Base-by-base conservation (phyloP, 2,797 vertebrate species). In the Balearica regulorum region DNA sequence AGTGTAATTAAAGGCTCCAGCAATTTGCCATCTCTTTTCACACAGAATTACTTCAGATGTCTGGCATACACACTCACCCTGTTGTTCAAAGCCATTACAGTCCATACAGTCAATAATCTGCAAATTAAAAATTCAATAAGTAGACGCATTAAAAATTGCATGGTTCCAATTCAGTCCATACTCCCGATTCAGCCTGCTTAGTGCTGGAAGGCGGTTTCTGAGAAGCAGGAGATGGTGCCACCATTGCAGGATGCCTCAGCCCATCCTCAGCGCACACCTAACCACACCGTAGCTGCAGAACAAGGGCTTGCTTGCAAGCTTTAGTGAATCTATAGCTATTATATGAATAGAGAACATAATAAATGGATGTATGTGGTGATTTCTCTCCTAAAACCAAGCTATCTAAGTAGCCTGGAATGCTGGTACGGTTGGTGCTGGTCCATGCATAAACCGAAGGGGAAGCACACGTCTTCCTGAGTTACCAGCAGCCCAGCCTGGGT, bases 101-200 rank as follows among this genome's bases (percentile, higher is more conserved):
- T 94, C 96, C 95, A 97, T 98, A 94, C 95, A 97, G 97, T 98
- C 88, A 90, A 97, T 98, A 97, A 97, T 98, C 96, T 96, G 95
- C 95, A 98, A 97, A 98, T 98, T 98, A 98, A 98, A 98, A 98
- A 98, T 97, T 97, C 97, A 98, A 97, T 98, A 98, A 97, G 93
- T 95, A 94, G 96, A 96, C 78, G 29, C 94, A 96, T 95, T 97
- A 93, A 96, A 96, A 94, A 93, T 90, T 93, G 85, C 90, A 72
- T 44, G 51, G 80, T 96, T 96, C 85, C 93, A 95, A 88, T 95
- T 95, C 85, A 95, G 87, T 90, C 94, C 93, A 69, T 96, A 83
- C 71, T 93, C 82, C 87, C 0, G 0, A 80, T 91, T 85, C 81
- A 84, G 66, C 77, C 75, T 62, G 61, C 84, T 91, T 31, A 51